Conservation (phyloP, 2,113 vertebrate genomes). For the Apteryx mantelli region DNA sequence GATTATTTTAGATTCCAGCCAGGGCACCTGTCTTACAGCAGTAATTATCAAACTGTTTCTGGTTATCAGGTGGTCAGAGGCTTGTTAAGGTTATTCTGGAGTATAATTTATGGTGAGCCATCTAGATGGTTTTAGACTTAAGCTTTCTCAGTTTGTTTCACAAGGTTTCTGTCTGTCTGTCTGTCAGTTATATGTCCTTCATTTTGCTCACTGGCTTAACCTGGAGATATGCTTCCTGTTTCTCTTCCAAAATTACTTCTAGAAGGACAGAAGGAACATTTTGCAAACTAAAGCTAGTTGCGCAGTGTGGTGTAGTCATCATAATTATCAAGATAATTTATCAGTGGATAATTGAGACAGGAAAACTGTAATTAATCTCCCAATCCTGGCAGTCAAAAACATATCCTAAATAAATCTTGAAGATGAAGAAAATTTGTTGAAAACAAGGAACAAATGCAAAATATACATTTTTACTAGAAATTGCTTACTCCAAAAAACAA, state of each 20-base stretch:
- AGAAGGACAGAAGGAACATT: neutral
- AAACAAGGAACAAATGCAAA: neutral
- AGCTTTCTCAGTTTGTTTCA: constrained; percentile 10
- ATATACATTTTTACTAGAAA: neutral
- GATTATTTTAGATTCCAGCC: neutral
- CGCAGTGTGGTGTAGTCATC: neutral
- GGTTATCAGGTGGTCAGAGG: neutral
- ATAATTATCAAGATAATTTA: neutral
- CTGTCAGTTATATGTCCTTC: neutral
- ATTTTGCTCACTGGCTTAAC: neutral
- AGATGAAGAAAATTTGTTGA: neutral
- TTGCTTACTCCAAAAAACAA: neutral
- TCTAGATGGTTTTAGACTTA: neutral
- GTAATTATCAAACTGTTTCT: neutral
- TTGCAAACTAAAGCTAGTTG: neutral
- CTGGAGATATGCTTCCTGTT: neutral
- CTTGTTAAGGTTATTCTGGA: neutral
- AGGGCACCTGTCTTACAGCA: neutral
- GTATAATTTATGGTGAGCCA: neutral
- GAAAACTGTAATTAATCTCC: neutral
- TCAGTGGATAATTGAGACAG: neutral
- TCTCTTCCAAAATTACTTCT: neutral
- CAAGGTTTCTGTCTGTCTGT: neutral
- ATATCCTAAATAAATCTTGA: neutral
- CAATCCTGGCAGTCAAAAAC: neutral